Evolutionary conservation across 30 jellyfish, hydroid and myxozoan species (phyloP).

Genomic region (Hydractinia echinata): DNA sequence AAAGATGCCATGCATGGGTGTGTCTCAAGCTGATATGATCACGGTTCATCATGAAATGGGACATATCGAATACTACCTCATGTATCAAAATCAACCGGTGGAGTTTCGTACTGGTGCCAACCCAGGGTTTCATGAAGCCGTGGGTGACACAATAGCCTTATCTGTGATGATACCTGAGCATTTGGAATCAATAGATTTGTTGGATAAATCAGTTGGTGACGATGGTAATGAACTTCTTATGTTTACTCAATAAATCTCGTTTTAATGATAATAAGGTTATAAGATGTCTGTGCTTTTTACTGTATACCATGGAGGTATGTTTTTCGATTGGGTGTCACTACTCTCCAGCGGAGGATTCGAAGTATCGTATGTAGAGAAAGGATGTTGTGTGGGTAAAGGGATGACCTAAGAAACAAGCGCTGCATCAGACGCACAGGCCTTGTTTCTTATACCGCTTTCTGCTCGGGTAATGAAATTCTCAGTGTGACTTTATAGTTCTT

Average conservation of each 20-base stretch:
- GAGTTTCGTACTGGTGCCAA: constrained; percentile 70
- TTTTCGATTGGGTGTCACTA: too few species aligned
- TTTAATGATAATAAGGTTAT: background rate
- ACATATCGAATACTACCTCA: constrained; percentile 54
- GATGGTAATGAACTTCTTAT: constrained; percentile 2
- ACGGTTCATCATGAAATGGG: constrained; percentile 88
- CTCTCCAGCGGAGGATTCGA: too few species aligned
- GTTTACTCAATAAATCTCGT: background rate
- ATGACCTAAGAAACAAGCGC: too few species aligned
- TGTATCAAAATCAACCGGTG: constrained; percentile 50
- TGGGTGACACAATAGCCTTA: constrained; percentile 70
- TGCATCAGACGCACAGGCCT: too few species aligned
- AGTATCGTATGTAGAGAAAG: too few species aligned
- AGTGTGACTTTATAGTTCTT: too few species aligned
- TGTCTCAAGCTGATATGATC: constrained; percentile 45
- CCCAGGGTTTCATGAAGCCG: constrained; percentile 80
- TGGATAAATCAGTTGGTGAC: constrained; percentile 39
- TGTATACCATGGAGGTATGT: too few species aligned
- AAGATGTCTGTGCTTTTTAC: too few species aligned
- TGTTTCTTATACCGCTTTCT: too few species aligned
- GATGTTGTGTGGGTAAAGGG: too few species aligned
- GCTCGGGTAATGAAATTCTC: too few species aligned
- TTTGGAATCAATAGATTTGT: constrained; percentile 45
- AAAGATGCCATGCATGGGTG: constrained; percentile 78
- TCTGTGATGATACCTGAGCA: constrained; percentile 69